Percentiles rank a stretch among this genome's conserved stretches.
Evolutionary conservation across 2,797 vertebrate species (phyloP).

Genomic region (Cossypha niveicapilla): DNA sequence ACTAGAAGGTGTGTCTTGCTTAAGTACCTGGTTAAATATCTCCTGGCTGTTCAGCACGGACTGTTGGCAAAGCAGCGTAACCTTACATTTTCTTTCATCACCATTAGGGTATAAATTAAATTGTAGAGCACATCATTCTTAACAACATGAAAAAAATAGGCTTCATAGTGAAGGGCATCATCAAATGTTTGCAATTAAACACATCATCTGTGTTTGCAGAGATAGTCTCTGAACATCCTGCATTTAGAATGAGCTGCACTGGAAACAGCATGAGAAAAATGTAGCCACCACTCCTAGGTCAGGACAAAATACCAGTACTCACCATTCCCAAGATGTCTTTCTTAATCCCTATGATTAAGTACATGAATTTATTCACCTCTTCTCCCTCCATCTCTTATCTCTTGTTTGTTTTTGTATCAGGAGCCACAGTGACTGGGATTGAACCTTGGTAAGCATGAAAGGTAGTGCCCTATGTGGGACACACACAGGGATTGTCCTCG

Average conservation of each 20-base stretch:
- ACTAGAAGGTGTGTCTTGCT: neutral
- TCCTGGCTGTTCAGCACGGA: neutral
- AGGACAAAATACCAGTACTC: neutral
- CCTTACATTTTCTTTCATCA: neutral
- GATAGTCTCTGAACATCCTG: neutral
- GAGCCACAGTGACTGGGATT: neutral
- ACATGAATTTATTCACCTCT: neutral
- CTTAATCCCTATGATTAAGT: conserved; percentile 43
- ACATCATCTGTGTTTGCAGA: neutral
- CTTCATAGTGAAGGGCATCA: neutral
- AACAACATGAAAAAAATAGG: neutral
- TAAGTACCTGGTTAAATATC: neutral
- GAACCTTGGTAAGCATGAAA: neutral
- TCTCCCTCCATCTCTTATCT: conserved; percentile 18
- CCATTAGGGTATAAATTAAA: conserved; percentile 14
- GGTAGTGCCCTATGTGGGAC: neutral
- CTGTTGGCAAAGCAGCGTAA: neutral
- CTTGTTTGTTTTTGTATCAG: neutral
- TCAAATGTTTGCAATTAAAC: conserved; percentile 1
- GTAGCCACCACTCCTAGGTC: conserved; percentile 1
- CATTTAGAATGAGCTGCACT: conserved; percentile 14
- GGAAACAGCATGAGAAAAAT: conserved; percentile 34
- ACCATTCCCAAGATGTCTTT: conserved; percentile 3
- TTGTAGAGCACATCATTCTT: neutral
- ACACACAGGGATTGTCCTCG: neutral